Evolutionary conservation across 2,888 invertebrate genomes (phyloP).

Genomic region (Diabrotica balteata): DNA sequence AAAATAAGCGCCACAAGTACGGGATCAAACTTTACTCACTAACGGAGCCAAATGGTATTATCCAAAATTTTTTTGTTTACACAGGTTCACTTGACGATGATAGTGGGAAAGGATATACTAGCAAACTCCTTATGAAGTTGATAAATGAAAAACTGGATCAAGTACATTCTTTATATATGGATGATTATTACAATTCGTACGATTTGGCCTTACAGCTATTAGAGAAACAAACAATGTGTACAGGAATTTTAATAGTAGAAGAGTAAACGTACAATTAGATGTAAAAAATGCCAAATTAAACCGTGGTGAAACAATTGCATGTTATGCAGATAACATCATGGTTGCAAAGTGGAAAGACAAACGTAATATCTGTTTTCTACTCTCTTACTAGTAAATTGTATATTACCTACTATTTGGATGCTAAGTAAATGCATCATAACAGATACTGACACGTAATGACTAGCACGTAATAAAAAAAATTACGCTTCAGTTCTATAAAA

Average conservation of each 20-base stretch:
- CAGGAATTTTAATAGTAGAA: not conserved
- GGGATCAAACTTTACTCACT: not conserved
- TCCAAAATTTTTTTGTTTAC: not conserved
- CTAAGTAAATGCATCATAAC: too few species aligned
- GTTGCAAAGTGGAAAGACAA: not conserved
- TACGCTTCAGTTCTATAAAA: too few species aligned
- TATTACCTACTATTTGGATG: too few species aligned
- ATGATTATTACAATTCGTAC: not conserved
- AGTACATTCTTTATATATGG: not conserved
- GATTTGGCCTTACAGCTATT: not conserved
- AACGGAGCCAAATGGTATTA: not conserved
- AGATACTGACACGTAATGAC: too few species aligned
- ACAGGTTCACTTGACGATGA: not conserved
- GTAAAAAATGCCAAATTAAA: too few species aligned
- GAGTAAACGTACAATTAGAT: not conserved
- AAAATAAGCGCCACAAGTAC: not conserved
- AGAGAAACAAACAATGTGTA: not conserved
- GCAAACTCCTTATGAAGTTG: too few species aligned
- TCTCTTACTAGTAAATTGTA: too few species aligned
- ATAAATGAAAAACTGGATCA: not conserved
- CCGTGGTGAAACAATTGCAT: too few species aligned
- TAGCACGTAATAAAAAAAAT: too few species aligned
- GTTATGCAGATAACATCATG: too few species aligned
- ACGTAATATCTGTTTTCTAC: not conserved
- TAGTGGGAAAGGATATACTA: too few species aligned